phyloP scores from a whole-genome alignment of 2,113 vertebrate species.

The Gallinago media region DNA sequence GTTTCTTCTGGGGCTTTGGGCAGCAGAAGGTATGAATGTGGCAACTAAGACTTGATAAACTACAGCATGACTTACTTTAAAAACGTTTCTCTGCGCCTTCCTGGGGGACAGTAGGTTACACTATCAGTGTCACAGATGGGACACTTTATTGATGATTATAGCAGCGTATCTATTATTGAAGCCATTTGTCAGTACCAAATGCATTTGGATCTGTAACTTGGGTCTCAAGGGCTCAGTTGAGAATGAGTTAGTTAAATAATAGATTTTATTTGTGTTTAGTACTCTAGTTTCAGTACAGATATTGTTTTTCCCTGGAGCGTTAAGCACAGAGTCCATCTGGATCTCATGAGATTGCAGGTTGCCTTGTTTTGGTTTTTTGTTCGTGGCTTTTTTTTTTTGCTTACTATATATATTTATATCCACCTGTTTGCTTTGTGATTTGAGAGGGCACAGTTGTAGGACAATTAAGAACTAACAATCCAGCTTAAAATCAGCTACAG shows the following conservation, averaged over 20 bases:
- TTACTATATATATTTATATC: background rate
- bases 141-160: background rate
- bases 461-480: background rate
- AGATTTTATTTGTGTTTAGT: background rate
- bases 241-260: conserved; percentile 23
- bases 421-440: background rate
- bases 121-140: background rate
- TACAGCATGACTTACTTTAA: background rate
- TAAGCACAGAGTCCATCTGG: background rate
- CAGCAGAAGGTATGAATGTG: background rate
- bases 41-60: background rate
- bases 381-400: background rate
- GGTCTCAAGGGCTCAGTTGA: background rate
- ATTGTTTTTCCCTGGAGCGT: background rate
- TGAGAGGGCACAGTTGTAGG: background rate
- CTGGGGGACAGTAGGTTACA: background rate
- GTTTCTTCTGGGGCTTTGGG: background rate
- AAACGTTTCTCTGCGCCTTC: background rate
- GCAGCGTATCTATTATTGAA: conserved; percentile 18
- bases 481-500: background rate
- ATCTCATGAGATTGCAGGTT: background rate
- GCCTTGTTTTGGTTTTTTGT: background rate
- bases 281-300: background rate
- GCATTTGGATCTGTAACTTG: background rate
- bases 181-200: background rate